Conservation (phyloP, 2,888 invertebrate genomes). For the Metellina segmentata region DNA sequence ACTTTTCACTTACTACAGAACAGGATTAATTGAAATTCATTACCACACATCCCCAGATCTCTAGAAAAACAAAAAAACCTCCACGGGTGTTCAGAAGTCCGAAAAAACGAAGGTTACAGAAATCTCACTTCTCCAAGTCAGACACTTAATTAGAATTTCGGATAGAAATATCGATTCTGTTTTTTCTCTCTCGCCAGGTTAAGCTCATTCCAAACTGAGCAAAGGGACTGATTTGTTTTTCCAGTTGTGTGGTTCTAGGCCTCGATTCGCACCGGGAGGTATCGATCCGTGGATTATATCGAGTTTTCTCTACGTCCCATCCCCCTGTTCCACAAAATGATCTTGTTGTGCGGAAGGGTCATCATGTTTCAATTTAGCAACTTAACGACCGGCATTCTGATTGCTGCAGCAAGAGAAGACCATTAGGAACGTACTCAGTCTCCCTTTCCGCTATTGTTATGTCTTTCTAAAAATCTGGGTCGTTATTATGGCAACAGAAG, state of each 20-base stretch:
- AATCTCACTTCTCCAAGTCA: constrained; percentile 6
- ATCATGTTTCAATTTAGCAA: constrained; percentile 31
- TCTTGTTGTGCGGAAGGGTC: not conserved
- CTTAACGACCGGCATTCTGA: constrained; percentile 11
- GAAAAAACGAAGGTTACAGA: constrained; percentile 9
- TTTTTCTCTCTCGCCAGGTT: constrained; percentile 7
- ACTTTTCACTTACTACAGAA: not conserved
- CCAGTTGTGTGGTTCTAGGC: not conserved
- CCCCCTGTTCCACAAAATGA: not conserved
- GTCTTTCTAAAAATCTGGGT: constrained; percentile 13
- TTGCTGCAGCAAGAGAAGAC: not conserved
- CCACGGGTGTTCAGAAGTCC: not conserved
- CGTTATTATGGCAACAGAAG: constrained; percentile 28
- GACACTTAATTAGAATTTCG: constrained; percentile 44
- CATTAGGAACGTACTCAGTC: not conserved
- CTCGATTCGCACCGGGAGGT: not conserved
- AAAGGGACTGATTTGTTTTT: constrained; percentile 12
- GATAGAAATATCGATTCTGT: constrained; percentile 27
- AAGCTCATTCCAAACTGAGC: constrained; percentile 19
- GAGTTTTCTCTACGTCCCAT: constrained; percentile 22
- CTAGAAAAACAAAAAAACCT: not conserved
- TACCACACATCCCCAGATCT: not conserved
- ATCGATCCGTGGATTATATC: constrained; percentile 26
- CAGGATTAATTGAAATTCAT: constrained; percentile 28
- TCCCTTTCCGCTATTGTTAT: not conserved